These are phyloP conservation scores for Astropecten irregularis DNA, from an alignment of 53 echinoderm and acorn worm genomes.

Conservation along the genomic window DNA sequence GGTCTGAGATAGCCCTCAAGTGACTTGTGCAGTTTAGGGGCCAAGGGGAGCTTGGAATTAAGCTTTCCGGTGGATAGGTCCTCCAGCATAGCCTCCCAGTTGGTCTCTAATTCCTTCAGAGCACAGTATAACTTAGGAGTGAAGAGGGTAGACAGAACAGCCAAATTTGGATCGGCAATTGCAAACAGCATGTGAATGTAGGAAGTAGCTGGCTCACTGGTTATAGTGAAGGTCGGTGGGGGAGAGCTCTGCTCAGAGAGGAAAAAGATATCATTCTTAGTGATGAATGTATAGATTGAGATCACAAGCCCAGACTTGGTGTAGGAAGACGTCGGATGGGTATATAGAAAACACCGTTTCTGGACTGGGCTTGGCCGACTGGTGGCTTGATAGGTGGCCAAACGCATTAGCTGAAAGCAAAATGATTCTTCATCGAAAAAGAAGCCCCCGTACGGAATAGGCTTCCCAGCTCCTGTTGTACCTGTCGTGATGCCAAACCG, in stretches of 20 bases:
- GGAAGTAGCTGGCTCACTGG: conserved; percentile 32
- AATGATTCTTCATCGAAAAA: background rate
- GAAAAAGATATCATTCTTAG: background rate
- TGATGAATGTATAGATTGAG: background rate
- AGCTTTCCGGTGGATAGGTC: conserved; percentile 66
- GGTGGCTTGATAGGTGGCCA: background rate
- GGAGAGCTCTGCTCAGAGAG: conserved; percentile 34
- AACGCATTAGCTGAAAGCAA: background rate
- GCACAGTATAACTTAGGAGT: conserved; percentile 28
- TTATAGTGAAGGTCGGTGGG: conserved; percentile 54
- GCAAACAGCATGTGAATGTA: conserved; percentile 81
- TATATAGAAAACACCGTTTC: conserved; percentile 41
- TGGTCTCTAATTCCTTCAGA: conserved; percentile 51
- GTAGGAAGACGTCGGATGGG: background rate
- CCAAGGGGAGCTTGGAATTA: conserved; percentile 51
- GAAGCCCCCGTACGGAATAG: conserved; percentile 29
- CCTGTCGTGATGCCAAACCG: conserved; percentile 71
- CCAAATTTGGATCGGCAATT: conserved; percentile 62
- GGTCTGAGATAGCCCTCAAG: conserved; percentile 41
- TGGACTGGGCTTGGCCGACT: background rate
- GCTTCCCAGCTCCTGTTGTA: conserved; percentile 70
- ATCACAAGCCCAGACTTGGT: conserved; percentile 43
- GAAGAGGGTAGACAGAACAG: conserved; percentile 6
- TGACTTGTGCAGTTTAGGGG: conserved; percentile 4
- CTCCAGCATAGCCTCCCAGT: conserved; percentile 70